Conservation (phyloP, 2,113 vertebrate genomes). For the Mustela lutreola region DNA sequence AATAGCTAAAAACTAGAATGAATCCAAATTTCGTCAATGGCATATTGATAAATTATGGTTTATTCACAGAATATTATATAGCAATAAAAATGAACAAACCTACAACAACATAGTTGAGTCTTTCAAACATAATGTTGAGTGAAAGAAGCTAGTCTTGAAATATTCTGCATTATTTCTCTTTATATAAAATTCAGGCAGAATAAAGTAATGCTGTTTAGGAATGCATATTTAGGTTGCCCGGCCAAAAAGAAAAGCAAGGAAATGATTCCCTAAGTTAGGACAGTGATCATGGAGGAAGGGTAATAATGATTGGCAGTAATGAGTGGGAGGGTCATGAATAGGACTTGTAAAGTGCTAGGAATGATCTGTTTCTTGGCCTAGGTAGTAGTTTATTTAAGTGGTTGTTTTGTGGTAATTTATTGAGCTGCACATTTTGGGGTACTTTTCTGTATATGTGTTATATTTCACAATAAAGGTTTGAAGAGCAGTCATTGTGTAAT, state of each 20-base stretch:
- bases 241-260: neutral
- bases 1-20: neutral
- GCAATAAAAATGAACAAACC: neutral
- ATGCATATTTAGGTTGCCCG: neutral
- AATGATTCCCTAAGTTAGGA: neutral
- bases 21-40: neutral
- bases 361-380: neutral
- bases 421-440: neutral
- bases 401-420: neutral
- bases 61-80: neutral
- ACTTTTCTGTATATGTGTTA: neutral
- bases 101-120: neutral
- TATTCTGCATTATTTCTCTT: neutral
- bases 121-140: neutral
- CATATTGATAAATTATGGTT: neutral
- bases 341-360: neutral
- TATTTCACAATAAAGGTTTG: neutral
- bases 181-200: neutral
- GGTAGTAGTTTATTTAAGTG: neutral
- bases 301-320: too few relatives aligned
- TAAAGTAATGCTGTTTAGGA: neutral
- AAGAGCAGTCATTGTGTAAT: neutral
- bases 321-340: neutral
- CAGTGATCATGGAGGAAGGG: neutral
- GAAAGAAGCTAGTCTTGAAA: neutral